These are phyloP conservation scores for Mirza zaza DNA, from an alignment of 2,113 vertebrate species.

Conservation along the genomic window DNA sequence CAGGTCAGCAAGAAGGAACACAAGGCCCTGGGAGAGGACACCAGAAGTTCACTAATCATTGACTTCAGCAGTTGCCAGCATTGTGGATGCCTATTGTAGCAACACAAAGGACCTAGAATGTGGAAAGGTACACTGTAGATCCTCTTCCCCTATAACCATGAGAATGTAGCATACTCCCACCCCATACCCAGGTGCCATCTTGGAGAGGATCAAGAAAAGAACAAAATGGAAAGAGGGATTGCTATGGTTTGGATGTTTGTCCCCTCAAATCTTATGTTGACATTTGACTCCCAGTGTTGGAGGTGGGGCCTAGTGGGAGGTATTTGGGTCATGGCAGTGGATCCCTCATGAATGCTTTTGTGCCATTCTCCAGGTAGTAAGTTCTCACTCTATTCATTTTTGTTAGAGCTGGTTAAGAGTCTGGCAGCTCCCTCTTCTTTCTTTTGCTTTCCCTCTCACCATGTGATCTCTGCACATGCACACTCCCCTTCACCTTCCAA, in stretches of 20 bases:
- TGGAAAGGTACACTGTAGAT: neutral
- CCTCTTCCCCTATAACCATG: neutral
- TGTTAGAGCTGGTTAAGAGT: neutral
- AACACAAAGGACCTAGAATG: neutral
- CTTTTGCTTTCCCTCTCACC: neutral
- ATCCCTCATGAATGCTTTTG: neutral
- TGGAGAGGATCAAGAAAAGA: neutral
- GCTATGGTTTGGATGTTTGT: neutral
- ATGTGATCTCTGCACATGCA: neutral
- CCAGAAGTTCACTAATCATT: neutral
- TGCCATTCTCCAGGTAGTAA: neutral
- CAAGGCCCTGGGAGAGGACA: neutral
- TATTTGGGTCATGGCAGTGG: neutral
- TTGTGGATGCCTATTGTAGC: neutral
- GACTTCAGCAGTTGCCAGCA: neutral
- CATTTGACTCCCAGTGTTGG: neutral
- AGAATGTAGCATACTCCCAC: neutral
- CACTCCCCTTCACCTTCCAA: neutral
- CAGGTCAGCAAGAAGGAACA: neutral
- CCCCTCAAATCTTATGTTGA: neutral
- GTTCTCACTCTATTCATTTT: neutral
- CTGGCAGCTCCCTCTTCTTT: neutral
- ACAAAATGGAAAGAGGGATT: neutral
- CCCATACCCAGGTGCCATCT: neutral
- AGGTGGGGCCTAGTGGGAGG: neutral